phyloP scores from a whole-genome alignment of 2,113 vertebrate species.

The Cinclus mexicanus region DNA sequence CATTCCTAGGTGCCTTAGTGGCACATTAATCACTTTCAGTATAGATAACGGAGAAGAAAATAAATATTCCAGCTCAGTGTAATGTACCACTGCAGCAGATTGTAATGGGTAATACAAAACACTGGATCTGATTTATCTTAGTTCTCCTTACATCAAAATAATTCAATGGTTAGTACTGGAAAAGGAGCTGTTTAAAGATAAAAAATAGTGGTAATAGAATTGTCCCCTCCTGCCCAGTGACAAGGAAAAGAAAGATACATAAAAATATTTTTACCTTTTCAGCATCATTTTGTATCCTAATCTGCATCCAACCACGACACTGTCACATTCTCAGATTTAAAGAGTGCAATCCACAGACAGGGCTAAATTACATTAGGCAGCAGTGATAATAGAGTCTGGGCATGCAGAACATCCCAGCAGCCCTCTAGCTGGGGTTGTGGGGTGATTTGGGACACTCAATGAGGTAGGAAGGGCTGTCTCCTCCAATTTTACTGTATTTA shows the following conservation, averaged over 20 bases:
- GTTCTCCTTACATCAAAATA: neutral
- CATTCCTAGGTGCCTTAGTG: neutral
- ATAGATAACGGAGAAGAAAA: neutral
- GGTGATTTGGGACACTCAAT: conserved; percentile 31
- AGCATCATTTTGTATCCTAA: conserved; percentile 38
- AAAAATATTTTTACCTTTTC: conserved; percentile 46
- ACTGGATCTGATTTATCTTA: neutral
- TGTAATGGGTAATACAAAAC: neutral
- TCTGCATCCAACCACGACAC: conserved; percentile 7
- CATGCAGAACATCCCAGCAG: neutral
- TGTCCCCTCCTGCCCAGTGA: neutral
- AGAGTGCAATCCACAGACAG: neutral
- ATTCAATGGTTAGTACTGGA: neutral
- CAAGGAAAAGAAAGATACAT: neutral
- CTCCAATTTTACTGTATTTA: conserved; percentile 58
- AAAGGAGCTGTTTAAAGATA: neutral
- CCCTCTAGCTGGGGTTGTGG: neutral
- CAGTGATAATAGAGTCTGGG: neutral
- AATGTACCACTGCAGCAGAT: neutral
- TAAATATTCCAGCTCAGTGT: neutral
- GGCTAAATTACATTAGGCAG: conserved; percentile 36
- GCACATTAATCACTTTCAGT: neutral
- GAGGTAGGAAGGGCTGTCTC: conserved; percentile 58
- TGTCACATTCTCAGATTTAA: conserved; percentile 26
- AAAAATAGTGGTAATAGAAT: neutral